phyloP scores from a whole-genome alignment of 2,797 vertebrate genomes.

The Hylomyscus alleni region DNA sequence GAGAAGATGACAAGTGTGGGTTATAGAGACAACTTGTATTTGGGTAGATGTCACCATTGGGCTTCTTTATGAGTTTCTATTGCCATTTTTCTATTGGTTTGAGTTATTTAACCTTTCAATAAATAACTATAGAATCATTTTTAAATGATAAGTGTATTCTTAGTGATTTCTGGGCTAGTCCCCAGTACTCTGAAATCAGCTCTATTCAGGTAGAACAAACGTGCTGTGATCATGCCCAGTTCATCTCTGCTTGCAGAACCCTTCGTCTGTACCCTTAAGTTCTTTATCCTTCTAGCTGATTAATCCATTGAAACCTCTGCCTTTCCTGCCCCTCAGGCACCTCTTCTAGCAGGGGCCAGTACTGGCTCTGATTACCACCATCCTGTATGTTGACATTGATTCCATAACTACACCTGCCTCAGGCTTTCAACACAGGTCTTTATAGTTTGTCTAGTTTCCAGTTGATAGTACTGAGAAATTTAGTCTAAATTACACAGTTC shows the following conservation, averaged over 20 bases:
- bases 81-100: constrained; percentile 1
- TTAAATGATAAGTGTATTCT: background rate
- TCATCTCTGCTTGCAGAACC: background rate
- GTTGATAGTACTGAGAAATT: background rate
- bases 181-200: background rate
- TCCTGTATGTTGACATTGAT: background rate
- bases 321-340: background rate
- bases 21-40: background rate
- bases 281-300: background rate
- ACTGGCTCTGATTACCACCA: background rate
- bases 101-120: constrained; percentile 13
- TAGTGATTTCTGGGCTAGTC: background rate
- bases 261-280: background rate
- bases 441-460: constrained; percentile 31
- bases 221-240: background rate
- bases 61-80: background rate
- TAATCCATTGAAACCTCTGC: constrained; percentile 8
- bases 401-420: background rate
- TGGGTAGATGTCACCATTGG: background rate
- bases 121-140: constrained; percentile 49
- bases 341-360: background rate
- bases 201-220: constrained; percentile 3
- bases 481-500: constrained; percentile 27
- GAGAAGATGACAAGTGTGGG: background rate
- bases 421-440: constrained; percentile 45